Evolutionary conservation across 1,140 invertebrate genomes (phyloP), one percentile per base, ranked within the genome.

Genomic region (Drosophila tsacasi): DNA sequence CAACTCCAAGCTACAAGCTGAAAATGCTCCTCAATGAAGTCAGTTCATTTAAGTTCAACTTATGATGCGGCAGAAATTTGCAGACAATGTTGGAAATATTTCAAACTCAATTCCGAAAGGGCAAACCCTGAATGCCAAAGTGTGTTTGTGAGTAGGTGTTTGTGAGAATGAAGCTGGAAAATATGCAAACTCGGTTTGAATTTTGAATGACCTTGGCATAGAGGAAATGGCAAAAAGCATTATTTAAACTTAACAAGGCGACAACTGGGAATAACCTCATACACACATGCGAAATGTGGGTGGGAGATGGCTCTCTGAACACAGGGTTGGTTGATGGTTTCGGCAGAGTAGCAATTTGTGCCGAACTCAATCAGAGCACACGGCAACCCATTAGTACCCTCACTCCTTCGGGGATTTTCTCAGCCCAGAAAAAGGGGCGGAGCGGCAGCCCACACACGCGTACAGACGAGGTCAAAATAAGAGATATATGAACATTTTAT

Each of bases 191-290:
- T 86, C 82, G 76, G 64, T 83, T 83, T 90, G 91, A 92, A 92
- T 92, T 92, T 92, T 86, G 84, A 92, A 92, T 92, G 91, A 92
- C 91, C 91, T 92, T 92, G 91, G 91, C 84, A 92, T 83, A 76
- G 76, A 90, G 83, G 79, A 85, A 83, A 80, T 81, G 76, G 80
- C 81, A 90, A 79, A 86, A 90, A 75, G 77, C 84, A 90, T 89
- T 89, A 89, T 89, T 89, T 89, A 89, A 87, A 90, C 78, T 75
- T 89, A 89, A 89, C 84, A 78, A 92, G 86, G 73, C 80, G 81
- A 87, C 84, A 90, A 90, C 67, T 82, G 83, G 83, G 87, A 52
- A 67, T 64, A 71, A 30, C 50, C 46, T 27, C 40, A 32, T 23
- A 3, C 46, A 42, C 49, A 50, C 25, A 63, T 23, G 23, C 39